Evolutionary conservation across 2,797 vertebrate species (phyloP).

Genomic region (Melanotaenia nigrans): DNA sequence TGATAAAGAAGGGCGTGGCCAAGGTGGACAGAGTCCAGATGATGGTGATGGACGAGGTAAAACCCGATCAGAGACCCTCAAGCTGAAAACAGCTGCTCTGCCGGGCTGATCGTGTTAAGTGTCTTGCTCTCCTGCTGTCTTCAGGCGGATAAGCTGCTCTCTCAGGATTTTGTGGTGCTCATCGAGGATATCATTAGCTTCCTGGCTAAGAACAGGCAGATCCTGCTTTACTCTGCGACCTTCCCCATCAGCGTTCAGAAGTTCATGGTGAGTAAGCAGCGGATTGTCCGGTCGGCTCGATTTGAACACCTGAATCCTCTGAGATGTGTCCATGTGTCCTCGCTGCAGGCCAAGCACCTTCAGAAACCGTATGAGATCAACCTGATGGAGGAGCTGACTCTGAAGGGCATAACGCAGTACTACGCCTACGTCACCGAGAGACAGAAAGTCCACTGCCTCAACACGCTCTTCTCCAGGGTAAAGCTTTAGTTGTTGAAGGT

Average conservation of each 20-base stretch:
- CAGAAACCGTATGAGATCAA: conserved; percentile 89
- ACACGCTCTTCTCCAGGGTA: conserved; percentile 87
- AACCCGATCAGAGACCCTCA: not conserved
- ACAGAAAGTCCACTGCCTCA: conserved; percentile 87
- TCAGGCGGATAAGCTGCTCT: conserved; percentile 88
- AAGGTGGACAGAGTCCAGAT: conserved; percentile 85
- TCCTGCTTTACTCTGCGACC: conserved; percentile 88
- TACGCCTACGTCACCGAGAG: conserved; percentile 88
- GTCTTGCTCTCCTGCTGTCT: not conserved
- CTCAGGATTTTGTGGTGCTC: conserved; percentile 87
- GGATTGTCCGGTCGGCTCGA: not conserved
- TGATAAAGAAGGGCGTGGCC: conserved; percentile 87
- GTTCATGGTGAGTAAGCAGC: conserved; percentile 83
- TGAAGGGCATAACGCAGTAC: conserved; percentile 88
- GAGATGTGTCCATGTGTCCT: not conserved
- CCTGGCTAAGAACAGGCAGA: conserved; percentile 85
- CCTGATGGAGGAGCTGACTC: conserved; percentile 88
- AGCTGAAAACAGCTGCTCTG: no score
- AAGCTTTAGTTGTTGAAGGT: conserved; percentile 1
- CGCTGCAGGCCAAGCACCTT: conserved; percentile 80
- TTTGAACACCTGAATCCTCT: not conserved
- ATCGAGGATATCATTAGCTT: conserved; percentile 88
- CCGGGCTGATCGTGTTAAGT: not conserved
- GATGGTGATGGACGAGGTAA: conserved; percentile 89
- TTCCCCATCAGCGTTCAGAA: conserved; percentile 88